Percentiles rank a stretch among this genome's conserved stretches.
Conservation (phyloP, 2,797 vertebrate genomes). For the Phoeniculus purpureus region DNA sequence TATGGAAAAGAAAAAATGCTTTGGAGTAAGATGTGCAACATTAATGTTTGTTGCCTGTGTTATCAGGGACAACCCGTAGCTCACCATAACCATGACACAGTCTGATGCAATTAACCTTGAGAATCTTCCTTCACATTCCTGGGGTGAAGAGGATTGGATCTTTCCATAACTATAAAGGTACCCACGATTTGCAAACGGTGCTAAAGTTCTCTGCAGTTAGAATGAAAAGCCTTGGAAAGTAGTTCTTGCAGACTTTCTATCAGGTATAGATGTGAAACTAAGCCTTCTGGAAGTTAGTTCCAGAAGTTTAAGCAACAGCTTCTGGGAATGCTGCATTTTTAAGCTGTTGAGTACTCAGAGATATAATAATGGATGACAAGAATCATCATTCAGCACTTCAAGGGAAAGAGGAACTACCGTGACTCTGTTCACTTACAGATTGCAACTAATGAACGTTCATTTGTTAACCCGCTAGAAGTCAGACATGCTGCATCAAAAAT, state of each 20-base stretch:
- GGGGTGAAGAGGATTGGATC: background rate
- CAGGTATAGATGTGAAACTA: background rate
- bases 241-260: background rate
- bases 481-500: background rate
- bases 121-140: background rate
- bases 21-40: background rate
- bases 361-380: background rate
- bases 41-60: background rate
- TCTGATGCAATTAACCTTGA: background rate
- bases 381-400: slow-evolving; percentile 1
- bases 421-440: background rate
- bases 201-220: background rate
- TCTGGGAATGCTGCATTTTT: background rate
- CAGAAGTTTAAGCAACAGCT: slow-evolving; percentile 3
- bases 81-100: background rate
- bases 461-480: background rate
- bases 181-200: background rate
- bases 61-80: background rate
- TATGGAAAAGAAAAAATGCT: background rate
- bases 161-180: background rate
- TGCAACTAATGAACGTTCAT: background rate
- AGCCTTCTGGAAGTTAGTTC: background rate
- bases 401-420: background rate
- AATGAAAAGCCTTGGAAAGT: background rate
- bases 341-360: slow-evolving; percentile 4